phyloP scores from a whole-genome alignment of 2,888 invertebrate species.

The Tupiocoris notatus region DNA sequence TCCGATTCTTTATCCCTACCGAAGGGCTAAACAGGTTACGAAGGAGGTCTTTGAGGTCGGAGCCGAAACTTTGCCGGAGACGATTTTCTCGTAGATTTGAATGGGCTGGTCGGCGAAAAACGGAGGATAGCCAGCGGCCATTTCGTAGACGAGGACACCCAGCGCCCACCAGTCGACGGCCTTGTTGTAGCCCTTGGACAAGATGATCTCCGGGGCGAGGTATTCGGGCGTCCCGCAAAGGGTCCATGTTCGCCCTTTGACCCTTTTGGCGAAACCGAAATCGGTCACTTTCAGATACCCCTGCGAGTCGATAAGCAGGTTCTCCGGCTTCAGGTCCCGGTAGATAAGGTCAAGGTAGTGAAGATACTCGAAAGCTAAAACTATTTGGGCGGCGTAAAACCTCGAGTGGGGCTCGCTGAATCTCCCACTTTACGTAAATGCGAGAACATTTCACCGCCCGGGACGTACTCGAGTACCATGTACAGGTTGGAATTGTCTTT shows the following conservation, averaged over 20 bases:
- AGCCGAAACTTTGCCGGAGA: conserved; percentile 99
- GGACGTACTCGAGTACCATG: conserved; percentile 99
- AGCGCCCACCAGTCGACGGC: conserved; percentile 99
- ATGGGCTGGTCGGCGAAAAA: conserved; percentile 99
- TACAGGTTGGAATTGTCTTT: conserved; percentile 99
- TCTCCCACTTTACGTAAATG: conserved; percentile 97
- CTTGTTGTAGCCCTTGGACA: conserved; percentile 94
- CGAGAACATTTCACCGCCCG: conserved; percentile 99
- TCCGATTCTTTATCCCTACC: too few species aligned
- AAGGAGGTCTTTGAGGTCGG: conserved; percentile 95
- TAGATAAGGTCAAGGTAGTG: conserved; percentile 99
- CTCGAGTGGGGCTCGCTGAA: conserved; percentile 98
- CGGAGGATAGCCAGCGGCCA: conserved; percentile 99
- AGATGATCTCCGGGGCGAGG: conserved; percentile 83
- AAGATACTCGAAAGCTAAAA: conserved; percentile 98
- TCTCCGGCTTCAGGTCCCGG: conserved; percentile 97
- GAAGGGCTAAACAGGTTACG: conserved; percentile 94
- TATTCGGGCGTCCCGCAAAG: conserved; percentile 98
- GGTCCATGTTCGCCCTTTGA: conserved; percentile 99
- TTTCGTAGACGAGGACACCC: conserved; percentile 95
- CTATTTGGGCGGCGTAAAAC: conserved; percentile 99
- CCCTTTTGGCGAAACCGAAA: conserved; percentile 98
- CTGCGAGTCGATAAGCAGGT: conserved; percentile 92
- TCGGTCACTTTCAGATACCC: conserved; percentile 99
- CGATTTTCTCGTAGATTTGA: conserved; percentile 99